Percentiles rank a stretch among this genome's conserved stretches.
Conservation (phyloP, 2,888 invertebrate genomes). For the Drosophila falleni region DNA sequence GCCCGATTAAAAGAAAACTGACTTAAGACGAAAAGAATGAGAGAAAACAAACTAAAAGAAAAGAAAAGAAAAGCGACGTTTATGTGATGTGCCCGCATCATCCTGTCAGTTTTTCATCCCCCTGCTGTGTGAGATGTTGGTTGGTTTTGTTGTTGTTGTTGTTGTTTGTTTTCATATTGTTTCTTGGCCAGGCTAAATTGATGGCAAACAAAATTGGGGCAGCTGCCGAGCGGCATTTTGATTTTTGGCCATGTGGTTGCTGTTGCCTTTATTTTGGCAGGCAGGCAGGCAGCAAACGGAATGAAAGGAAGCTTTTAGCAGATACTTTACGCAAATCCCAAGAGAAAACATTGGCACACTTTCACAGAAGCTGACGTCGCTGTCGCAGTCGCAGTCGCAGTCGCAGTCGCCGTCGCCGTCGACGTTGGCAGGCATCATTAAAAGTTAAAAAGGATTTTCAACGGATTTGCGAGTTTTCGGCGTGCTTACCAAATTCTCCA, state of each 20-base stretch:
- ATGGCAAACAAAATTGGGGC: slow-evolving; percentile 70
- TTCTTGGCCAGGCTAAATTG: slow-evolving; percentile 66
- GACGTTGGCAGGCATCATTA: slow-evolving; percentile 63
- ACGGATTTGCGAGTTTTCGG: slow-evolving; percentile 73
- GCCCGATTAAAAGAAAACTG: slow-evolving; percentile 22
- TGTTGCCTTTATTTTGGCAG: slow-evolving; percentile 38
- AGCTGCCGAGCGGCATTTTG: slow-evolving; percentile 57
- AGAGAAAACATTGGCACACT: slow-evolving; percentile 79
- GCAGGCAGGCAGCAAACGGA: slow-evolving; percentile 50
- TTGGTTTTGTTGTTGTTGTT: neutral
- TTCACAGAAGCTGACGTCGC: slow-evolving; percentile 26
- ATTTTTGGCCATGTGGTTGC: slow-evolving; percentile 61
- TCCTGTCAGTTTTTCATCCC: slow-evolving; percentile 2
- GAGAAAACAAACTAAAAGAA: neutral
- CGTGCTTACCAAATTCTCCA: slow-evolving; percentile 9
- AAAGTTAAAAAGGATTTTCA: slow-evolving; percentile 81
- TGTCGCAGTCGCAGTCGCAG: neutral
- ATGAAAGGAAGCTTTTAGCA: slow-evolving; percentile 79
- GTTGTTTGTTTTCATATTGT: slow-evolving; percentile 35
- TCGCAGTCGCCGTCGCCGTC: slow-evolving; percentile 9
- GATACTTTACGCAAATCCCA: slow-evolving; percentile 81
- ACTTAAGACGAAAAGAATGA: neutral
- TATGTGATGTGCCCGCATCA: slow-evolving; percentile 37
- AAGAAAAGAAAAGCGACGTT: slow-evolving; percentile 26
- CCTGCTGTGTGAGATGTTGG: slow-evolving; percentile 24